phyloP scores from a whole-genome alignment of 2,113 vertebrate species.

The Microcebus murinus region DNA sequence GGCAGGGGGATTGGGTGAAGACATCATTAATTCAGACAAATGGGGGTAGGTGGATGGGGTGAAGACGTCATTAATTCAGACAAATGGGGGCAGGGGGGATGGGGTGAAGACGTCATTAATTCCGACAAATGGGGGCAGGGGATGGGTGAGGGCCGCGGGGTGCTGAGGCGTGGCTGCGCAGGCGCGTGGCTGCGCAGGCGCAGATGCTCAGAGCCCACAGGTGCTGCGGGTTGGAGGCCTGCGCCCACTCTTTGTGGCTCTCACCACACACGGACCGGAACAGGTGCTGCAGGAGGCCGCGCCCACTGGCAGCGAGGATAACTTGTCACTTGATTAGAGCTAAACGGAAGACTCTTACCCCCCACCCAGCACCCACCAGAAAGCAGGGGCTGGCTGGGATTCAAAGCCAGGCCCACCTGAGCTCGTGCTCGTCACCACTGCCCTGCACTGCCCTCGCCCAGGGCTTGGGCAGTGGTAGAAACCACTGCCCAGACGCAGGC shows the following conservation, averaged over 20 bases:
- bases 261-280: not conserved
- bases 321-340: not conserved
- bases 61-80: too few relatives aligned
- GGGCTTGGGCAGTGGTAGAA: not conserved
- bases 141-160: too few relatives aligned
- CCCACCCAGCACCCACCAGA: not conserved
- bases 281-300: not conserved
- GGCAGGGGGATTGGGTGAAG: too few relatives aligned
- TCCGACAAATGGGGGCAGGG: too few relatives aligned
- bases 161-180: too few relatives aligned
- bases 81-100: too few relatives aligned
- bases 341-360: too few relatives aligned
- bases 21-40: too few relatives aligned
- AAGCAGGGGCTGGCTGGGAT: not conserved
- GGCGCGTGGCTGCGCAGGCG: too few relatives aligned
- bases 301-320: rapidly evolving
- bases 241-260: not conserved
- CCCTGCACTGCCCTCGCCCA: not conserved
- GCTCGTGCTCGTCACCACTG: not conserved
- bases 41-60: too few relatives aligned
- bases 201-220: not conserved
- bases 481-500: not conserved
- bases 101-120: too few relatives aligned
- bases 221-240: not conserved
- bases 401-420: not conserved